Evolutionary conservation across 2,888 invertebrate species (phyloP), one percentile per base, ranked within the genome.

Genomic region (Sicus ferrugineus): DNA sequence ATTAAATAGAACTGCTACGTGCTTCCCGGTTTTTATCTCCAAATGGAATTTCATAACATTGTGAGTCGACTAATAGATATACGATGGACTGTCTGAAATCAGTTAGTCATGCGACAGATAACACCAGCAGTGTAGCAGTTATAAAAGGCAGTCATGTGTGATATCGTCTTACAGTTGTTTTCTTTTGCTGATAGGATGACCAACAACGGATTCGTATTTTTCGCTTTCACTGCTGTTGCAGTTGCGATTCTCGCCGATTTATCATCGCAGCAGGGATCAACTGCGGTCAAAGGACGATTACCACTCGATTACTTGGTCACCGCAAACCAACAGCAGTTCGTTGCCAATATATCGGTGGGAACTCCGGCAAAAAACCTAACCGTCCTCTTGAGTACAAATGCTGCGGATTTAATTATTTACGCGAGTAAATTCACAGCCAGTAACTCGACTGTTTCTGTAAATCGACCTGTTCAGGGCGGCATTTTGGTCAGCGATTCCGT

Each of bases 251-350:
- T 23, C 11, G n/a, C n/a, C n/a, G n/a, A n/a, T n/a, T n/a, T n/a
- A n/a, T n/a, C n/a, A n/a, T n/a, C n/a, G n/a, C n/a, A n/a, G n/a
- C n/a, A n/a, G n/a, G n/a, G n/a, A n/a, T n/a, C n/a, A n/a, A n/a
- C n/a, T n/a, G n/a, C n/a, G n/a, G n/a, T n/a, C 38, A 28, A 34
- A 16, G 3, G 61, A 1, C 2, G 21, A 11, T 31, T n/a, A 7
- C 6, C 1, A 34, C 14, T 23, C 23, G 16, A 11, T 61, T 34
- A 68, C 63, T 70, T 75, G 52, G 28, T 67, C 50, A 97, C 97
- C 85, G 96, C 96, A 81, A 87, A 96, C 75, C 96, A 97, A 87
- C 93, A 96, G 73, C 96, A 97, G 84, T 98, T 98, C 87, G 97
- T 93, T 87, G 98, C 97, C 9, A 90, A 90, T 3, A 97, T 98